Base-by-base conservation (phyloP, 1,140 invertebrate genomes). In the Drosophila bipectinata region DNA sequence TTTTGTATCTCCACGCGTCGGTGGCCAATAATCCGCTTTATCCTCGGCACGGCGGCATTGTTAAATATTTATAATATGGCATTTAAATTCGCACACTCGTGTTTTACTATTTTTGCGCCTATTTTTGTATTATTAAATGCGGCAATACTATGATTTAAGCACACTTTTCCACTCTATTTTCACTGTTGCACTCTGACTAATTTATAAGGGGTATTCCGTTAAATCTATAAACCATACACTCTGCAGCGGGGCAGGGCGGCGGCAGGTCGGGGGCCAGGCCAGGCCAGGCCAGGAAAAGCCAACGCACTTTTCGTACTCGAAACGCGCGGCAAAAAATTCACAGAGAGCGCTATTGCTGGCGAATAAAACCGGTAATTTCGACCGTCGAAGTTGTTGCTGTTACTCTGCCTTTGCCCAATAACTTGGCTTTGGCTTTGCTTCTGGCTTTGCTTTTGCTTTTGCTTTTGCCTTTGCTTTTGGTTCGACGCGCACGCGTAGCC, bases 1-100 rank as follows among this genome's bases (percentile, higher is more conserved):
- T 47, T 61, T 76, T 61, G 55, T 51, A 39, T 60, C 77, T 66
- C 58, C 66, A 76, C 76, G 60, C 75, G 77, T 52, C 49, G 76
- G 58, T 62, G 72, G 75, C 72, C 69, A 64, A 74, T 85, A 85
- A 85, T 85, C 81, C 81, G 81, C 81, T 81, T 85, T 85, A 64
- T 47, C 44, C 44, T 18, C 44, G 60, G 64, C 77, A 57, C 76
- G 69, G 68, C 76, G 49, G 69, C 59, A 48, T 76, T 67, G 56
- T 76, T 57, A 75, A 76, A 75, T 76, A 75, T 76, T 76, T 76
- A 67, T 68, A 37, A 60, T 59, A 53, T 67, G 34, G 49, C 69
- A 63, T 74, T 72, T 71, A 71, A 51, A 71, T 15, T 51, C 51
- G 66, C 76, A 71, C 71, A 69, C 68, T 62, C 48, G 59, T 58